Conservation (phyloP, 2,113 vertebrate species). For the Diphyllodes magnificus region DNA sequence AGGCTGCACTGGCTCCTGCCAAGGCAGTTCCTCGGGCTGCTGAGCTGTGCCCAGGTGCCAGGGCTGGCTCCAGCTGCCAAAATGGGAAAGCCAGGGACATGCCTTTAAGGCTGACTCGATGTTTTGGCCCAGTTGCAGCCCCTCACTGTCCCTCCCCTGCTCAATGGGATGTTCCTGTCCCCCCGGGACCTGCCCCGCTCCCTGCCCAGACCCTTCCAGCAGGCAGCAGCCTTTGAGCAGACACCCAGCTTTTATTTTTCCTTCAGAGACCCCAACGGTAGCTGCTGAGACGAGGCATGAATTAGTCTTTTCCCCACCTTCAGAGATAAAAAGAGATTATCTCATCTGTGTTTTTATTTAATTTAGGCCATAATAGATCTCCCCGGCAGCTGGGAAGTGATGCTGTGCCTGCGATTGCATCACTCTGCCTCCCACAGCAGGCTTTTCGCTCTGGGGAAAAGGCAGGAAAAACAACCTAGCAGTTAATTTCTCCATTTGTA, state of each 20-base stretch:
- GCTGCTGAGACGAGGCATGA: slow-evolving; percentile 37
- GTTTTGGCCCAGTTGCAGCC: neutral
- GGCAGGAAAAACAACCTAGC: slow-evolving; percentile 53
- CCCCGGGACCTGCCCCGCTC: accelerated
- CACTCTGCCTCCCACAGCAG: slow-evolving; percentile 60
- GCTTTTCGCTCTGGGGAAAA: slow-evolving; percentile 51
- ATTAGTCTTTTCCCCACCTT: slow-evolving; percentile 63
- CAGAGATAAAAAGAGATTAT: slow-evolving; percentile 67
- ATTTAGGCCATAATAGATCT: slow-evolving; percentile 75
- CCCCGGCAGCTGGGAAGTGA: slow-evolving; percentile 68
- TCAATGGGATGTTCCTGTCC: neutral
- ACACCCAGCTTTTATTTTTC: neutral
- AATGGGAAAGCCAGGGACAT: neutral
- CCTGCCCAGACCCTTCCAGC: neutral
- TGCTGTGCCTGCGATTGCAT: slow-evolving; percentile 71
- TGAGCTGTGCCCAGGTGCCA: neutral
- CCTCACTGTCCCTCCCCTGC: neutral
- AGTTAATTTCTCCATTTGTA: slow-evolving; percentile 71
- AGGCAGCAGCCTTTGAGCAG: neutral
- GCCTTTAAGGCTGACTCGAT: neutral
- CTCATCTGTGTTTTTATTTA: slow-evolving; percentile 73
- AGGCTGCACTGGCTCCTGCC: neutral
- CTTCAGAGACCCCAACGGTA: neutral
- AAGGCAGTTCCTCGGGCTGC: neutral
- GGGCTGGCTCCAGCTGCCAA: neutral